Evolutionary conservation across 2,888 invertebrate genomes (phyloP).

Genomic region (Clostera curtula): DNA sequence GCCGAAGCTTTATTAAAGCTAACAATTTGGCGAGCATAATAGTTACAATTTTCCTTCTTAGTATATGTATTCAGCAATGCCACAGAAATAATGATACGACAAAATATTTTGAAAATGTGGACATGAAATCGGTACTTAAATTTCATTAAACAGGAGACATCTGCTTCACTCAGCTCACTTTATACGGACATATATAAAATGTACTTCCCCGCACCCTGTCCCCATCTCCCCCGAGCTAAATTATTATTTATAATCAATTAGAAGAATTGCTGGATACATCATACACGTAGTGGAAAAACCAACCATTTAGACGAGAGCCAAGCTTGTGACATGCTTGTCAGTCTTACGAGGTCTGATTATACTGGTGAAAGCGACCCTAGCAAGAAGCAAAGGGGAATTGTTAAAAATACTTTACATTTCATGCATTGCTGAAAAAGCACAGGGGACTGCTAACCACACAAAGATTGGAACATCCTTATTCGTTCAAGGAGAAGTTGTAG

Average conservation of each 20-base stretch:
- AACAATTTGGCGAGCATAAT: too few species aligned
- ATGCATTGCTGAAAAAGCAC: conserved; percentile 28
- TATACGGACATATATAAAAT: conserved; percentile 31
- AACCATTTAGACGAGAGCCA: conserved; percentile 20
- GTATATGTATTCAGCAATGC: too few species aligned
- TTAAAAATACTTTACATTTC: conserved; percentile 32
- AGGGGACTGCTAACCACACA: conserved; percentile 19
- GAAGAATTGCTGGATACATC: conserved; percentile 21
- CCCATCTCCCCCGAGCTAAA: conserved; percentile 30
- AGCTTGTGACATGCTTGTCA: conserved; percentile 1
- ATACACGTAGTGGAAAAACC: conserved; percentile 20
- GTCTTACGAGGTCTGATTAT: conserved; percentile 14
- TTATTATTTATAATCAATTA: conserved; percentile 56
- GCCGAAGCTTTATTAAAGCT: too few species aligned
- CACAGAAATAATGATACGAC: too few species aligned
- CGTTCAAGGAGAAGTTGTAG: conserved; percentile 13
- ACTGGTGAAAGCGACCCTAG: conserved; percentile 20
- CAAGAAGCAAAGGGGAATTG: conserved; percentile 16
- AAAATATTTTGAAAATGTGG: too few species aligned
- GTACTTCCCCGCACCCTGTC: conserved; percentile 16
- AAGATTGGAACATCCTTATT: conserved; percentile 14
- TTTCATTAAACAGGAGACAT: conserved; percentile 24
- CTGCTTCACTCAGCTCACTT: conserved; percentile 24
- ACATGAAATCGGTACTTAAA: too few species aligned
- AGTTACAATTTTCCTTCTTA: too few species aligned